Base-by-base conservation (phyloP, 2,888 invertebrate genomes). In the Ceriagrion tenellum region DNA sequence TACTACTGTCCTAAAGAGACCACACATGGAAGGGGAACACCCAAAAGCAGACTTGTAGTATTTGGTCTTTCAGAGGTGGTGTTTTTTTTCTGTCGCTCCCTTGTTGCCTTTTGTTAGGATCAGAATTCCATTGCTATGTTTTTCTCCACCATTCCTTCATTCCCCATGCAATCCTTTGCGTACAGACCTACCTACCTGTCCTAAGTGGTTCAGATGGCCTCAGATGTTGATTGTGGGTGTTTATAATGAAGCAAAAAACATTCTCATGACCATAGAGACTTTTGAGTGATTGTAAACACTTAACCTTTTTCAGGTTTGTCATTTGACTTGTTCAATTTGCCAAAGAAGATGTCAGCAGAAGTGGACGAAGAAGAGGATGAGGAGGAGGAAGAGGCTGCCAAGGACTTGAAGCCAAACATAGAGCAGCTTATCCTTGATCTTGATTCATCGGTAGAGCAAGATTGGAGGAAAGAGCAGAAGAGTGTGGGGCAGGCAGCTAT, bases 371-470 rank as follows among this genome's bases (percentile, higher is more conserved):
- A 93, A 16, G 93, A 93, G 47, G 93, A 93, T 74, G 93, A 93
- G n/a, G 93, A 93, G n/a, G 93, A 93, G 55, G 93, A 93, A 55
- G 93, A 93, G 47, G 63, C 93, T 74, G 93, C 93, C n/a, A 93
- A 95, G 56, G 95, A 95, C 40, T 95, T 95, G 55, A 95, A 96
- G 55, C 96, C 96, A 40, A 95, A 96, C 63, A 95, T 96, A 55
- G 96, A 95, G 47, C 96, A 96, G 56, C 95, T 96, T 8, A 95
- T 95, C 88, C 69, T 69, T 26, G 95, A 95, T 55, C 95, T 95
- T 55, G 96, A 96, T 88, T 95, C 95, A 23, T 96, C 96, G 8
- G 95, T 96, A 30, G 95, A 96, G 90, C 95, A 95, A 55, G 96
- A 96, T 91, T 90, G 95, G 95, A 95, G 95, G 88, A 91, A 95